phyloP scores from a whole-genome alignment of 2,888 invertebrate species.

The Dolichopus griseipennis region DNA sequence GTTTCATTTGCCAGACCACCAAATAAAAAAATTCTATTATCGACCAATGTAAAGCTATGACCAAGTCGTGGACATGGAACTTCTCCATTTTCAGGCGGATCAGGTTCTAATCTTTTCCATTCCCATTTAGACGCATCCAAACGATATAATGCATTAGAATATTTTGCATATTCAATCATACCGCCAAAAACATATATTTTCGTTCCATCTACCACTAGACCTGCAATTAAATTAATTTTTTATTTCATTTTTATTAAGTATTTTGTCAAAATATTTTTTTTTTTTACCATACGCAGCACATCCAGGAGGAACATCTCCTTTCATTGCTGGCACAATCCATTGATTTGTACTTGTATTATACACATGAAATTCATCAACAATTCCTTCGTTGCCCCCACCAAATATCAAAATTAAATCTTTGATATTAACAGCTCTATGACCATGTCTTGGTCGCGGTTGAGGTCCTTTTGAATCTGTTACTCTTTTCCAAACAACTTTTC shows the following conservation, averaged over 20 bases:
- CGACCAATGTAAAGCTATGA: slow-evolving; percentile 87
- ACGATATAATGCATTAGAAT: slow-evolving; percentile 90
- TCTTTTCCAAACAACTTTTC: slow-evolving; percentile 7
- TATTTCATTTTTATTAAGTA: not conserved
- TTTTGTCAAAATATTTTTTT: slow-evolving; percentile 67
- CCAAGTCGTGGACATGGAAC: slow-evolving; percentile 87
- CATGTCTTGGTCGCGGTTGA: slow-evolving; percentile 83
- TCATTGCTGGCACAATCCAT: slow-evolving; percentile 92
- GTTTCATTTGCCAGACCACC: slow-evolving; percentile 93
- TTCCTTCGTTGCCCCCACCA: slow-evolving; percentile 97
- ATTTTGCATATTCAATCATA: slow-evolving; percentile 97
- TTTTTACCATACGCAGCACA: slow-evolving; percentile 82
- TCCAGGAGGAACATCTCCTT: slow-evolving; percentile 92
- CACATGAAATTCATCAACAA: slow-evolving; percentile 95
- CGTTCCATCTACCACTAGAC: slow-evolving; percentile 50
- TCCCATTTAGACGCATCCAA: slow-evolving; percentile 88
- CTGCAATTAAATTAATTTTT: not conserved
- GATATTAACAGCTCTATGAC: slow-evolving; percentile 92
- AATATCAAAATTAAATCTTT: slow-evolving; percentile 97
- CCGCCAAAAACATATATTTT: slow-evolving; percentile 91
- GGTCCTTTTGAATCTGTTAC: slow-evolving; percentile 9
- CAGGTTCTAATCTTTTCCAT: slow-evolving; percentile 83
- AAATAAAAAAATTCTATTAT: slow-evolving; percentile 83
- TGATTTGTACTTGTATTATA: slow-evolving; percentile 93
- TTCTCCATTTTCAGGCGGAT: slow-evolving; percentile 67